phyloP scores from a whole-genome alignment of 2,888 invertebrate species.

The Polymixis lichenea region DNA sequence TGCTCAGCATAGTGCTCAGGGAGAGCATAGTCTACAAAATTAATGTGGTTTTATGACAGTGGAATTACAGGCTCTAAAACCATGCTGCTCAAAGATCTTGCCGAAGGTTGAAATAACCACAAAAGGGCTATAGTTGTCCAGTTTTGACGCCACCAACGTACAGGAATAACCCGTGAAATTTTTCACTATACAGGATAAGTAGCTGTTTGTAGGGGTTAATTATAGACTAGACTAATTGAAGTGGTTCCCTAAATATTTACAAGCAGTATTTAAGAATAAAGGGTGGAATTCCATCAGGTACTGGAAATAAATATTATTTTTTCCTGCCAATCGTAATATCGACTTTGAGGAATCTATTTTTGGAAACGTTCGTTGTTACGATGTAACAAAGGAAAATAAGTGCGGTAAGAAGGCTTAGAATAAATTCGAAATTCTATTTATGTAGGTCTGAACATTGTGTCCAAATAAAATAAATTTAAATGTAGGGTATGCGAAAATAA shows the following conservation, averaged over 20 bases:
- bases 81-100: neutral
- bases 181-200: neutral
- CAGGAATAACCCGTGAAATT: neutral
- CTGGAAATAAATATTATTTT: too few species aligned
- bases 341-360: slow-evolving; percentile 14
- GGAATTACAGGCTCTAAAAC: neutral
- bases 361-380: slow-evolving; percentile 19
- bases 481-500: slow-evolving; percentile 7
- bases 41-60: neutral
- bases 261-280: too few species aligned
- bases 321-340: neutral
- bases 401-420: slow-evolving; percentile 6
- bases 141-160: neutral
- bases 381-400: slow-evolving; percentile 7
- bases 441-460: neutral
- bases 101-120: neutral
- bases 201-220: neutral
- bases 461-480: slow-evolving; percentile 27
- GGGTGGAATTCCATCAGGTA: too few species aligned
- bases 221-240: neutral
- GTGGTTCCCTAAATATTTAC: too few species aligned
- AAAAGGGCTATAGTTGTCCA: neutral
- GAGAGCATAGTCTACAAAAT: neutral
- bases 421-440: slow-evolving; percentile 23
- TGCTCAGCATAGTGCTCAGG: neutral